Base-by-base conservation (phyloP, 2,113 vertebrate species). In the Perca fluviatilis region DNA sequence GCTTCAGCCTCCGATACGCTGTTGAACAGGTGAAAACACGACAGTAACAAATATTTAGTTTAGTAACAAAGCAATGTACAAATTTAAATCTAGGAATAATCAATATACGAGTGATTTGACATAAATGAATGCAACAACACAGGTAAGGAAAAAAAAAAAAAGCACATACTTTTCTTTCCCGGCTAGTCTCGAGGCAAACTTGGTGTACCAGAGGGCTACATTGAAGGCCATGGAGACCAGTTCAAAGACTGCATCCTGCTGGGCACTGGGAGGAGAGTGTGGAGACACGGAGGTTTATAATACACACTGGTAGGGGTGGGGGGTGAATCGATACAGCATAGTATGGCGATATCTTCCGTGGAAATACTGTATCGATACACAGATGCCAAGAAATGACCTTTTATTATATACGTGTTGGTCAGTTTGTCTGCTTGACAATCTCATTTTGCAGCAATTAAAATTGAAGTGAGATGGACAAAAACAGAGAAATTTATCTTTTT, bases 191-290 rank as follows among this genome's bases (percentile, higher is more conserved):
- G 98, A 99, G 85, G 97, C 97, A 75, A 98, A 99, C 92, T 99
- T 99, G 74, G 97, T 98, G 91, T 98, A 96, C 98, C 98, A 99
- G 3, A 99, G 49, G 68, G 97, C 98, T 27, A 99, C 95, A 72
- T 99, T 99, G 94, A 98, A 99, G 81, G 95, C 96, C 97, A 99
- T 98, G 47, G 98, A 99, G 84, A 96, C 89, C 90, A 99, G 92
- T 78, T 99, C 98, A 94, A 99, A 99, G 56, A 99, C 90, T 30
- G 97, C 97, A 95, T 99, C 98, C 90, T 99, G 98, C 85, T 99
- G 98, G 78, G 97, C 94, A 94, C 98, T 99, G 58, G 82, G 4
- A 87, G 63, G 16, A 19, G 23, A 77, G 56, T 1, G 70, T 6
- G 14, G 21, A 87, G 7, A 79, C 16, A 78, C 11, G 7, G 33